Percentiles rank a stretch among this genome's conserved stretches.
phyloP scores from a whole-genome alignment of 1,140 invertebrate genomes.

The Gryllus bimaculatus region DNA sequence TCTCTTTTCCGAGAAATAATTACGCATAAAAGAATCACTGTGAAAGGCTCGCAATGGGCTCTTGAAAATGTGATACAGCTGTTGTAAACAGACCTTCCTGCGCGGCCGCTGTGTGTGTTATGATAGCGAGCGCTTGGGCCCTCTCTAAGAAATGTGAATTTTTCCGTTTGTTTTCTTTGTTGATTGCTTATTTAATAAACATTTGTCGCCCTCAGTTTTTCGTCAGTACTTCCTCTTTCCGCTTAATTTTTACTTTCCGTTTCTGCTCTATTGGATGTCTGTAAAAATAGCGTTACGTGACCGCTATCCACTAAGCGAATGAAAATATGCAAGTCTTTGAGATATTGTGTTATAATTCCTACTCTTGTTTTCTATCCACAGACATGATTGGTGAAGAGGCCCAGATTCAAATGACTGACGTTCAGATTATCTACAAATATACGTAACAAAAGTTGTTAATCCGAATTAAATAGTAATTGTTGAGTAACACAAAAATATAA shows the following conservation, averaged over 20 bases:
- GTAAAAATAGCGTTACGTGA: no score
- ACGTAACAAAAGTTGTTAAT: no score
- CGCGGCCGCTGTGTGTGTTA: background rate
- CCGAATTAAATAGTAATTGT: no score
- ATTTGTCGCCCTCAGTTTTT: background rate
- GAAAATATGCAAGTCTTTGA: no score
- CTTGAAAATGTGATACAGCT: conserved; percentile 4
- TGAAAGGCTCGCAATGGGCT: background rate
- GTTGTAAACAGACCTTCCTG: conserved; percentile 3
- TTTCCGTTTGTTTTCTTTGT: background rate
- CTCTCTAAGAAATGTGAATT: background rate
- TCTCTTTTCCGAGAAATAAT: conserved; percentile 5
- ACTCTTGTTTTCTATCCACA: no score
- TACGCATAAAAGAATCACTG: background rate
- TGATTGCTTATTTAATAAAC: background rate
- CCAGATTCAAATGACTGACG: no score
- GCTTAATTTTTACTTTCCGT: background rate
- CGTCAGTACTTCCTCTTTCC: background rate
- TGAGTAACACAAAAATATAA: no score
- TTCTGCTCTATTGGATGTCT: no score
- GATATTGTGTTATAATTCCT: no score
- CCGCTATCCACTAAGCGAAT: no score
- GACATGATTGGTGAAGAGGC: no score
- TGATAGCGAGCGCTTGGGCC: background rate
- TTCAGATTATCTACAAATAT: no score